These are phyloP conservation scores for Notothenia coriiceps DNA, from an alignment of 2,113 vertebrate species.

Conservation along the genomic window DNA sequence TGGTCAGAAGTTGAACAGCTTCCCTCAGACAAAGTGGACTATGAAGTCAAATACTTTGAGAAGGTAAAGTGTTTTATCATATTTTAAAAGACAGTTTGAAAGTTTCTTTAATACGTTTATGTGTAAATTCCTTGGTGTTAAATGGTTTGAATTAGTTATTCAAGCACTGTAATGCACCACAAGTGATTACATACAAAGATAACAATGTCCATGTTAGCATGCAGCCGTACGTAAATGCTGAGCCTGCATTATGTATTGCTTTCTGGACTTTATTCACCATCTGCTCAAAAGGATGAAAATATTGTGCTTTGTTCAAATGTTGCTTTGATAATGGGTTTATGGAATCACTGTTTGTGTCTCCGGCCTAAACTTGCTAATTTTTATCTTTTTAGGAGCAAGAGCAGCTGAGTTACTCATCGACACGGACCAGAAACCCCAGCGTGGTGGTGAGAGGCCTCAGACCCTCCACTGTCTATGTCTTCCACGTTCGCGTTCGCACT, in stretches of 20 bases:
- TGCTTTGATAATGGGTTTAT: constrained; percentile 32
- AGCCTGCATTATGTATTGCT: constrained; percentile 21
- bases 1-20: constrained; percentile 95
- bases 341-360: constrained; percentile 17
- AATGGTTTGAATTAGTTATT: not conserved
- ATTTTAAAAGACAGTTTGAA: not conserved
- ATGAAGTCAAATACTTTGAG: constrained; percentile 99
- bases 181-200: not conserved
- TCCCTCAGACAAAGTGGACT: constrained; percentile 92
- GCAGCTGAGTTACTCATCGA: constrained; percentile 97
- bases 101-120: not conserved
- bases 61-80: constrained; percentile 83
- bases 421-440: constrained; percentile 92
- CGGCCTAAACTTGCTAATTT: constrained; percentile 33
- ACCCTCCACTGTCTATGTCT: constrained; percentile 93
- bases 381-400: constrained; percentile 89
- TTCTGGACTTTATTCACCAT: constrained; percentile 35
- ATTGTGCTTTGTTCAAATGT: constrained; percentile 20
- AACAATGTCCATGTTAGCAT: too few relatives aligned
- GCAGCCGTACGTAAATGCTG: too few relatives aligned
- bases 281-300: constrained; percentile 43
- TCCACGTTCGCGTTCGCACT: constrained; percentile 95
- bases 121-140: not conserved
- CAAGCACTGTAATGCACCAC: not conserved
- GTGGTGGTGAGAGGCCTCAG: constrained; percentile 95